These are phyloP conservation scores for Cephalopholis sonnerati DNA, from an alignment of 2,113 vertebrate species.

Conservation along the genomic window DNA sequence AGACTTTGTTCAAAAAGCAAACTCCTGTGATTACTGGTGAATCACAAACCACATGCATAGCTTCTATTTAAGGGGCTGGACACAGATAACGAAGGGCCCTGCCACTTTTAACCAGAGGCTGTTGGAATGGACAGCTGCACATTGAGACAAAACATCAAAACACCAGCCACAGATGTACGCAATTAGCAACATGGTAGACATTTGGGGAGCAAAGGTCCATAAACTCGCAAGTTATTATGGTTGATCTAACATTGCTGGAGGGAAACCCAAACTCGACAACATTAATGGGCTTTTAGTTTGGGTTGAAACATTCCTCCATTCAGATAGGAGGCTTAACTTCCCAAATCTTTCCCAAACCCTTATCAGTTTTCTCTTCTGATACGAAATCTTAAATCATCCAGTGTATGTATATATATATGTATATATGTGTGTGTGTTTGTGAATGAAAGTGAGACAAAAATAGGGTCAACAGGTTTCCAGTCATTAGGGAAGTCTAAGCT, in stretches of 20 bases:
- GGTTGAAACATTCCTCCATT: constrained; percentile 43
- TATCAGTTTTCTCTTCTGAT: constrained; percentile 18
- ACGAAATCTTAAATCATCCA: background rate
- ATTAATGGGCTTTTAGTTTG: constrained; percentile 65
- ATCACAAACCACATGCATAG: constrained; percentile 41
- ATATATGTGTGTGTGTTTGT: constrained; percentile 9
- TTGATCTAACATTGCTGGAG: constrained; percentile 75
- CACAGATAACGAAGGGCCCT: constrained; percentile 59
- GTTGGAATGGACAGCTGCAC: constrained; percentile 78
- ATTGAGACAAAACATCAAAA: constrained; percentile 77
- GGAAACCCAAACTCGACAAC: constrained; percentile 52
- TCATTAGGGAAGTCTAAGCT: constrained; percentile 69
- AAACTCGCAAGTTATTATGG: constrained; percentile 78
- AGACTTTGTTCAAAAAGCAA: constrained; percentile 4
- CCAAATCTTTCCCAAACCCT: constrained; percentile 34
- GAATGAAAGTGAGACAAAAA: constrained; percentile 3
- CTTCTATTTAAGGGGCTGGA: constrained; percentile 55
- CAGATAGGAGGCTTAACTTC: constrained; percentile 4
- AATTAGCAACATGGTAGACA: constrained; percentile 84
- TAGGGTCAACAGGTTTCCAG: constrained; percentile 67
- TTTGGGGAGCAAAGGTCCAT: constrained; percentile 81
- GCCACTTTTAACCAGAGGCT: constrained; percentile 71
- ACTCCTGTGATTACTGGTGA: constrained; percentile 14
- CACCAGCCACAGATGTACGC: constrained; percentile 75
- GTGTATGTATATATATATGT: background rate